Evolutionary conservation across 2,797 vertebrate species (phyloP).

Genomic region (Crocodylus rhombifer): DNA sequence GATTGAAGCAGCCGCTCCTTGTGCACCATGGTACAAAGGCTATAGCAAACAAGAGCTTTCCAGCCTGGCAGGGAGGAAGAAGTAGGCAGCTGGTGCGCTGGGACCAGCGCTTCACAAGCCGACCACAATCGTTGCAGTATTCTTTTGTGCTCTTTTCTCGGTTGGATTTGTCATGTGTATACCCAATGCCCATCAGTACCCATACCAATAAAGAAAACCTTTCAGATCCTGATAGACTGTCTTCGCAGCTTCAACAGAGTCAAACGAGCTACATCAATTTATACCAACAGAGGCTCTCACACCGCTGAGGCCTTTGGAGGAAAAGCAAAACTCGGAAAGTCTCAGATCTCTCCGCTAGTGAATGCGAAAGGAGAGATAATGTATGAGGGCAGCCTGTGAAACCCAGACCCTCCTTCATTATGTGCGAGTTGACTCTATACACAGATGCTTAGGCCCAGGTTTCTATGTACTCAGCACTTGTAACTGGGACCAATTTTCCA

Average conservation of each 20-base stretch:
- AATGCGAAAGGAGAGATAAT: neutral
- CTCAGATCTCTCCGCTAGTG: neutral
- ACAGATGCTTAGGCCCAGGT: neutral
- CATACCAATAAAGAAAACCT: neutral
- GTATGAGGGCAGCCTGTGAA: neutral
- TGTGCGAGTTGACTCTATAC: neutral
- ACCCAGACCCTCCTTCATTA: neutral
- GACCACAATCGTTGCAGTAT: neutral
- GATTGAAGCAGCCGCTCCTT: neutral
- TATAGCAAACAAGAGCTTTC: neutral
- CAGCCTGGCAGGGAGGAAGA: accelerated
- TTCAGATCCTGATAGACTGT: neutral
- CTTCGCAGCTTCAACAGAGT: neutral
- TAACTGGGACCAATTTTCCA: too few relatives aligned
- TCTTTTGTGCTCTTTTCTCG: neutral
- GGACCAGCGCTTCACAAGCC: neutral
- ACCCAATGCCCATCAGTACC: neutral
- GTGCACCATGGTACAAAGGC: accelerated
- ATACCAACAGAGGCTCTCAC: neutral
- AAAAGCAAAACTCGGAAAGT: neutral
- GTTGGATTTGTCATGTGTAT: neutral
- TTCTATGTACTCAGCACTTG: too few relatives aligned
- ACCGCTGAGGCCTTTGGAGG: neutral
- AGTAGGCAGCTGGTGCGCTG: neutral
- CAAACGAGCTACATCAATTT: neutral